A percentile compares a stretch with the other conserved stretches of the same genome.
Evolutionary conservation across 2,113 vertebrate species (phyloP).

Genomic region (Ciconia boyciana): DNA sequence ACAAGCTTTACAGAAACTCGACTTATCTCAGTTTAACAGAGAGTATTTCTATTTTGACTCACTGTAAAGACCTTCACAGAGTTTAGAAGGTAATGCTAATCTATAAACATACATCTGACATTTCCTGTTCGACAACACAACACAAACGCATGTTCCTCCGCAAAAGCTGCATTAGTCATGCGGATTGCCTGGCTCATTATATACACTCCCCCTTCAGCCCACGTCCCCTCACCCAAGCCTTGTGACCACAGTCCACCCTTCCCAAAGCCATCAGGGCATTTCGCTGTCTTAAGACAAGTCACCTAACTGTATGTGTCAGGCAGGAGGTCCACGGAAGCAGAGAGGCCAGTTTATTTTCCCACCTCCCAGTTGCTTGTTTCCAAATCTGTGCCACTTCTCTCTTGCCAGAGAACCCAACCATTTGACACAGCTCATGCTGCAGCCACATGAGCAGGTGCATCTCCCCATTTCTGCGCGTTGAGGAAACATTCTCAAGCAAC

Average conservation of each 20-base stretch:
- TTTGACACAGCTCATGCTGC: neutral
- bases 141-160: neutral
- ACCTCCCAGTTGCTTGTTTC: neutral
- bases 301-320: accelerated
- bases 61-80: neutral
- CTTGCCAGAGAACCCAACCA: neutral
- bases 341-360: neutral
- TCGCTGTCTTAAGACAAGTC: neutral
- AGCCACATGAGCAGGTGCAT: accelerated
- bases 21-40: neutral
- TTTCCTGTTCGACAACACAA: slow-evolving; percentile 46
- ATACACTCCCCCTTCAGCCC: neutral
- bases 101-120: neutral
- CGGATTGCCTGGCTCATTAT: neutral
- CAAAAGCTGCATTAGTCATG: neutral
- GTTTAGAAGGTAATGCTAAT: neutral
- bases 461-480: accelerated
- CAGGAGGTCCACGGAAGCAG: neutral
- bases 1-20: neutral
- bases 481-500: neutral
- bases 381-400: neutral
- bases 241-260: neutral
- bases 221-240: neutral
- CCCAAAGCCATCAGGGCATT: neutral
- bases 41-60: neutral